These are phyloP conservation scores for Heliocidaris erythrogramma DNA, from an alignment of 35 echinoderm and acorn worm genomes.

Conservation along the genomic window DNA sequence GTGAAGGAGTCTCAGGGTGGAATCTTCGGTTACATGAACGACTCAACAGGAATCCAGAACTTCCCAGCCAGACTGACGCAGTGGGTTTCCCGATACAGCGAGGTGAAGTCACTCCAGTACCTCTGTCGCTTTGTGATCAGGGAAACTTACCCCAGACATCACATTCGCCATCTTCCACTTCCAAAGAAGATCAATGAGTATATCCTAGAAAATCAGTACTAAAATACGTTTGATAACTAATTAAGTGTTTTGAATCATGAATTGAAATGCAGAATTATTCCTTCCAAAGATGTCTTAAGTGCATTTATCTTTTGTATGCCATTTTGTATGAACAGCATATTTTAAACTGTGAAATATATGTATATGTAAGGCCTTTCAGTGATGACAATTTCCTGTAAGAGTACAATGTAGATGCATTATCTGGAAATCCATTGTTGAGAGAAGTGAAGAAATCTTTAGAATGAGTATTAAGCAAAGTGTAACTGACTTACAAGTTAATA, in stretches of 20 bases:
- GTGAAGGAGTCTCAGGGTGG: constrained; percentile 87
- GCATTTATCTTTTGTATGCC: neutral
- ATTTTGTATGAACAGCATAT: neutral
- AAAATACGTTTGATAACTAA: neutral
- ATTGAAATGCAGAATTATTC: constrained; percentile 12
- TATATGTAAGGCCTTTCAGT: no score
- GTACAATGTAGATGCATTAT: neutral
- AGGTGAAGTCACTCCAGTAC: constrained; percentile 87
- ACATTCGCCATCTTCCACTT: constrained; percentile 82
- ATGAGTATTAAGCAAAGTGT: no score
- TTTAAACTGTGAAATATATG: neutral
- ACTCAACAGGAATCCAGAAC: constrained; percentile 78
- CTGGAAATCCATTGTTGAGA: neutral
- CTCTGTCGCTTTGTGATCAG: constrained; percentile 93
- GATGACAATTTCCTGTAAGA: neutral
- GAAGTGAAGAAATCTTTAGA: no score
- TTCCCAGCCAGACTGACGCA: constrained; percentile 88
- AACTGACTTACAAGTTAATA: no score
- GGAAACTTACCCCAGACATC: constrained; percentile 85
- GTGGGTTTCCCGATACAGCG: constrained; percentile 89
- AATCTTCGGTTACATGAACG: constrained; percentile 89
- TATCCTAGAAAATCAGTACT: constrained; percentile 97
- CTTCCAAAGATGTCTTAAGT: neutral
- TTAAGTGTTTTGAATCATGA: neutral
- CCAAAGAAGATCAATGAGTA: constrained; percentile 94